These are phyloP conservation scores for Formica aserva DNA, from an alignment of 2,888 invertebrate species.

Conservation along the genomic window DNA sequence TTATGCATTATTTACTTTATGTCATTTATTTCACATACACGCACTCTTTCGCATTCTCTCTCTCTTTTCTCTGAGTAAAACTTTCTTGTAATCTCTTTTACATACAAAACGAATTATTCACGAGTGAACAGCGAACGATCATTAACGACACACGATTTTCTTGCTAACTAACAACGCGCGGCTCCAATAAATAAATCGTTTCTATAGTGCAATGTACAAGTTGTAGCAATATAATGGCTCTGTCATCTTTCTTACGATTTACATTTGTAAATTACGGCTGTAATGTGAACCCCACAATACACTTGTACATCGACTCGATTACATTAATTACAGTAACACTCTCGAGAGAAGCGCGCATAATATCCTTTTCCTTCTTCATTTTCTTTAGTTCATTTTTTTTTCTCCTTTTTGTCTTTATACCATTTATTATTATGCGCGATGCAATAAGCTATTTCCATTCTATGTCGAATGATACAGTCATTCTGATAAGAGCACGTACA, in stretches of 20 bases:
- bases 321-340: conserved; percentile 53
- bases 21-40: conserved; percentile 64
- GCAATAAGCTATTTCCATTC: conserved; percentile 23
- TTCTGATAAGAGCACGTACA: conserved; percentile 3
- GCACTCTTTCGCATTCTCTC: neutral
- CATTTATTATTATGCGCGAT: conserved; percentile 35
- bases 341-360: conserved; percentile 19
- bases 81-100: conserved; percentile 43
- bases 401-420: neutral
- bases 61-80: conserved; percentile 32
- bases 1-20: conserved; percentile 80
- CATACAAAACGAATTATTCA: conserved; percentile 54
- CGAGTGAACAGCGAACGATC: conserved; percentile 48
- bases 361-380: neutral
- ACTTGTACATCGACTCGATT: conserved; percentile 56
- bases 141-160: conserved; percentile 43
- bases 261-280: conserved; percentile 34
- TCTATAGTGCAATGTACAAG: conserved; percentile 45
- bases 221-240: conserved; percentile 30
- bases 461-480: conserved; percentile 23
- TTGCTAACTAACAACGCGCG: conserved; percentile 45
- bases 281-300: conserved; percentile 13
- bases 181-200: conserved; percentile 42
- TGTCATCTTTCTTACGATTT: conserved; percentile 14
- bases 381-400: neutral